A percentile compares a stretch with the other conserved stretches of the same genome.
Conservation (phyloP, 1,140 invertebrate species). For the Leptinotarsa defecta region DNA sequence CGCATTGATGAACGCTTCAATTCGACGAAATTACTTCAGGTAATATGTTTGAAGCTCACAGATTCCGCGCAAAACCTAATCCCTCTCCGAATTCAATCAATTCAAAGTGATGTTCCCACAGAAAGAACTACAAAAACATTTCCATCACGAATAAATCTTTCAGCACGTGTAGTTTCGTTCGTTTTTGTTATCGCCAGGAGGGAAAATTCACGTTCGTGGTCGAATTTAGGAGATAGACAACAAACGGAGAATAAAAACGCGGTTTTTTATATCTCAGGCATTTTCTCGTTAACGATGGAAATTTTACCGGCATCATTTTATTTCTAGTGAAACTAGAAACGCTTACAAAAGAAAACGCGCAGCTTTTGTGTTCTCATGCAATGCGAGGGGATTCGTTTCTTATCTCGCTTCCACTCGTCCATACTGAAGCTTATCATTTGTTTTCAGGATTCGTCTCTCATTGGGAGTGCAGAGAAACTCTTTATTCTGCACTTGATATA, state of each 20-base stretch:
- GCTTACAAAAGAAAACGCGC: not conserved
- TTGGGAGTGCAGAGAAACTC: not conserved
- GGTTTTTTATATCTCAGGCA: not conserved
- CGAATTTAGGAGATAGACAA: not conserved
- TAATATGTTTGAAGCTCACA: too few species aligned
- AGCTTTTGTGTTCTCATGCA: not conserved
- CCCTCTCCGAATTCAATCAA: too few species aligned
- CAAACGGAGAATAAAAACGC: not conserved
- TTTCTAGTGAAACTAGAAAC: not conserved
- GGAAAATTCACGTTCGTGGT: not conserved
- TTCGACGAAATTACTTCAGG: too few species aligned
- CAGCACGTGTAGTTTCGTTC: not conserved
- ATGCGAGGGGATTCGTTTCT: not conserved
- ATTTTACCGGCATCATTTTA: constrained; percentile 1
- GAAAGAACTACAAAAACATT: not conserved
- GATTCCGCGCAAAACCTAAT: too few species aligned
- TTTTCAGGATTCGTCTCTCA: not conserved
- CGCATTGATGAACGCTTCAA: too few species aligned
- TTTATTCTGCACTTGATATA: not conserved
- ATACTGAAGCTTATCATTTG: not conserved
- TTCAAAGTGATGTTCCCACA: not conserved
- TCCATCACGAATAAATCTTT: constrained; percentile 1
- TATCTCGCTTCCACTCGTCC: not conserved
- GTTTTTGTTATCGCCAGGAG: not conserved
- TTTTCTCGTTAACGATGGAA: constrained; percentile 8